Conservation (phyloP, 2,797 vertebrate species). For the Anas capensis region DNA sequence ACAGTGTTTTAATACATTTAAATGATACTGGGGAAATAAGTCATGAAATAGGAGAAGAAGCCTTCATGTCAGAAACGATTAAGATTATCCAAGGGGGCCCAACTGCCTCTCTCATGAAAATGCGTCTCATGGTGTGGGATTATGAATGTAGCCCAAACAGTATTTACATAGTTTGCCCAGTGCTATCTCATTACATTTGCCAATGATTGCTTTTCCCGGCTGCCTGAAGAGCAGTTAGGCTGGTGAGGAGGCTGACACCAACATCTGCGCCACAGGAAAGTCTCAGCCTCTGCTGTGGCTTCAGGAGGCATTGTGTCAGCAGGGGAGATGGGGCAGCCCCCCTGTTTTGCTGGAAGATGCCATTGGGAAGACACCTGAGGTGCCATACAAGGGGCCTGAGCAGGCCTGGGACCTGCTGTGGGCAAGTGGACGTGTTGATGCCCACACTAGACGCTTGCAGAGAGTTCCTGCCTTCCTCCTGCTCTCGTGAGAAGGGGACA, state of each 20-base stretch:
- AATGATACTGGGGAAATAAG: conserved; percentile 74
- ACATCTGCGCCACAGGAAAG: neutral
- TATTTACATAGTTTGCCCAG: neutral
- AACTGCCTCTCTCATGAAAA: conserved; percentile 55
- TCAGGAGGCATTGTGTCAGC: neutral
- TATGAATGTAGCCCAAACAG: neutral
- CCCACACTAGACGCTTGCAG: accelerated
- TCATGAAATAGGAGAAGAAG: conserved; percentile 65
- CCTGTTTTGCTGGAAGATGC: neutral
- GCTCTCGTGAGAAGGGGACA: neutral
- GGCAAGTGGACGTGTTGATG: accelerated
- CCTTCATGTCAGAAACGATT: conserved; percentile 72
- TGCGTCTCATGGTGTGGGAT: neutral
- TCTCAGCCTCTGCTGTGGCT: neutral
- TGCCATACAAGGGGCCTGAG: accelerated
- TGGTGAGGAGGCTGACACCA: neutral
- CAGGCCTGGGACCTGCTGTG: neutral
- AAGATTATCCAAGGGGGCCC: conserved; percentile 59
- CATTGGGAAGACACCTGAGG: accelerated
- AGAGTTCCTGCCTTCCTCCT: accelerated
- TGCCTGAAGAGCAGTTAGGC: neutral
- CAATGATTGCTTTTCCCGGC: neutral
- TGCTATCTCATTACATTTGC: neutral
- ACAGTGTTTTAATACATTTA: conserved; percentile 80
- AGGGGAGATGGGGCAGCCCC: neutral